Percentiles rank a stretch among this genome's conserved stretches.
Evolutionary conservation across 2,113 vertebrate species (phyloP).

Genomic region (Meriones unguiculatus): DNA sequence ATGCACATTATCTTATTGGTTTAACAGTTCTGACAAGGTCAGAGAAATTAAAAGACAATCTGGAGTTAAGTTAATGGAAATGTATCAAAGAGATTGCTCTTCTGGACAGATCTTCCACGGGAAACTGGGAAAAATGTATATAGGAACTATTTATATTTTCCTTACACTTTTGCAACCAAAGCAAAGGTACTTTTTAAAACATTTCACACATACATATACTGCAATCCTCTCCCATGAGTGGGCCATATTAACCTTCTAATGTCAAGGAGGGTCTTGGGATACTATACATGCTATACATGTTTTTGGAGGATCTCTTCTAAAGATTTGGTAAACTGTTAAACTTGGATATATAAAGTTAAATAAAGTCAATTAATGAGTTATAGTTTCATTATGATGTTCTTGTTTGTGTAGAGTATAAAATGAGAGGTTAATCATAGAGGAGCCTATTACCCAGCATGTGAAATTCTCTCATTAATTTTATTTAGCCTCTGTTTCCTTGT

Average conservation of each 20-base stretch:
- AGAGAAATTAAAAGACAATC: constrained; percentile 19
- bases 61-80: background rate
- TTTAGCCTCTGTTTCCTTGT: background rate
- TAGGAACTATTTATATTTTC: background rate
- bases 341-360: background rate
- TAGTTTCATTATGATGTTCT: background rate
- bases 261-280: background rate
- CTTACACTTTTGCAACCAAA: background rate
- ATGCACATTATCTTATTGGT: background rate
- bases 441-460: background rate
- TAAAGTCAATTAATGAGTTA: background rate
- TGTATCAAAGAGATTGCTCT: background rate
- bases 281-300: background rate
- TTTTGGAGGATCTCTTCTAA: background rate
- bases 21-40: background rate
- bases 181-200: background rate
- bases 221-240: background rate
- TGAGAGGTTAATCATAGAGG: background rate
- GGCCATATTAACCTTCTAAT: background rate
- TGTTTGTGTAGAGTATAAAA: background rate
- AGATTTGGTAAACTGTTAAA: background rate
- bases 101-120: background rate
- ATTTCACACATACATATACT: background rate
- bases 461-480: background rate
- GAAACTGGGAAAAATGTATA: background rate